Evolutionary conservation across 2,797 vertebrate genomes (phyloP), one percentile per base, ranked within the genome.

Genomic region (Perodicticus potto): DNA sequence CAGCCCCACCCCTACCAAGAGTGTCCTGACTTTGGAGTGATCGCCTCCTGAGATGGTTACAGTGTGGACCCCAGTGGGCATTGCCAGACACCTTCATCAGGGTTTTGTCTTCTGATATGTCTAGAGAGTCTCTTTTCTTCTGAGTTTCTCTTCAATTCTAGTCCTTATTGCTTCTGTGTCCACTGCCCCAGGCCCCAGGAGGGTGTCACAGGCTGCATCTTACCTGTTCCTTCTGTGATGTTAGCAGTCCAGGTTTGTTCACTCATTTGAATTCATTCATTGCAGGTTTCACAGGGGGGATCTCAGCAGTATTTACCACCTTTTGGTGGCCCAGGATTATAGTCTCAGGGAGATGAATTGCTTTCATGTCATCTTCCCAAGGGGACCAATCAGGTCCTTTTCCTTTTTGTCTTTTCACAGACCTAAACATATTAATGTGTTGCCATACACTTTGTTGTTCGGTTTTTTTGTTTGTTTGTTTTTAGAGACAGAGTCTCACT

Each of bases 1-100:
- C 14, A 3, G 22, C 6, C 13, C 53, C 25, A n/a, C 16, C 76
- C 74, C 13, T 57, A 3, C n/a, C 3, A 0, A 9, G n/a, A 23
- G 12, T 25, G 20, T 25, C 76, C 5, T 2, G 76, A 25, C 77
- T 57, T 34, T 7, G 6, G 45, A 20, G 43, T 5, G 29, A 16
- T 11, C 0, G 0, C 34, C 67, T 55, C 22, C 34, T 45, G 4
- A 12, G 1, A 17, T 17, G 8, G 1, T 32, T 25, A 2, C 0
- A 3, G 17, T 1, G 4, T n/a, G 20, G 22, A 65, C 78, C 27
- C 81, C n/a, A 20, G 74, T 23, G 29, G 72, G 5, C 37, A 7
- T 32, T 22, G 4, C 29, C 29, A 43, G 12, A n/a, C 49, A 22
- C 27, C 14, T 11, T 61, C 5, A 4, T 6, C 61, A 63, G 90